Evolutionary conservation across 2,113 vertebrate species (phyloP), one percentile per base, ranked within the genome.

Genomic region (Paramisgurnus dabryanus): DNA sequence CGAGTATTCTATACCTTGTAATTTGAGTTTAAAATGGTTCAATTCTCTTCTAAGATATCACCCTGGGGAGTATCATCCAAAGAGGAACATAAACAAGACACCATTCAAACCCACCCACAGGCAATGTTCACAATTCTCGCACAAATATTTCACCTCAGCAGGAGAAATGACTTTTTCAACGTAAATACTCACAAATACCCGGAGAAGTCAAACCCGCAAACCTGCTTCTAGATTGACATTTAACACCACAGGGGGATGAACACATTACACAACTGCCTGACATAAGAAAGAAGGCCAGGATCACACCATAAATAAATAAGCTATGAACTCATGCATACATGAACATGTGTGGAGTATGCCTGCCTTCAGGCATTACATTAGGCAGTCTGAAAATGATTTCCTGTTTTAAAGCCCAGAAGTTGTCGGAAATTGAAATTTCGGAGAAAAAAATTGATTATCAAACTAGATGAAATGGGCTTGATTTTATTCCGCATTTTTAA

Each of bases 181-280:
- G 11, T 27, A 17, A 63, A 27, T 47, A 71, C 41, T 13, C 34
- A 17, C 10, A 9, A 55, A 13, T 12, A 17, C 1, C 15, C 17
- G 6, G 34, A 17, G 43, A 74, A 45, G 45, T 18, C 18, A 60
- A 84, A 81, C 49, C 39, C 11, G 40, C n/a, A 11, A 43, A 45
- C 7, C 34, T 72, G 66, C 15, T 74, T 45, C 34, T 58, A 61
- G 43, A 60, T 67, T 81, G 57, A 81, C 68, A 45, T 71, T n/a
- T 53, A 72, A 64, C 80, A 75, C 73, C 50, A 45, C 45, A 58
- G 22, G 60, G 3, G 22, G 15, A 69, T 3, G 13, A 49, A 53
- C 13, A 10, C 13, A 2, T 66, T 6, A 34, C n/a, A 61, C 55
- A 50, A 40, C 71, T 45, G 40, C 11, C 40, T 18, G 17, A 60